A percentile compares a stretch with the other conserved stretches of the same genome.
These are phyloP conservation scores for Brachionus rotundiformis DNA, from an alignment of 1,140 invertebrate genomes.

Conservation along the genomic window DNA sequence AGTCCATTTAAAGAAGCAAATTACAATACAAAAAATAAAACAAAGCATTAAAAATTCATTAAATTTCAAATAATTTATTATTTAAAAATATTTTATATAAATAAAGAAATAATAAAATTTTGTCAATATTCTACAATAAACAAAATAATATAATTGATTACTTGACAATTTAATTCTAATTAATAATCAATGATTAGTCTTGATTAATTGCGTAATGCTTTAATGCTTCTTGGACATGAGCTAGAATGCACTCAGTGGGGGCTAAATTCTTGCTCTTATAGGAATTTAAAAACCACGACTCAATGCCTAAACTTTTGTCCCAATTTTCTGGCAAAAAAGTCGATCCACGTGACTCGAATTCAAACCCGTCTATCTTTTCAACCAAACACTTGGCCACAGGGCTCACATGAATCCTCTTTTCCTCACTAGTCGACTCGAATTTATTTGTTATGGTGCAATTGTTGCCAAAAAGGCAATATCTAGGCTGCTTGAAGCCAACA, in stretches of 20 bases:
- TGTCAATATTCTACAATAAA: too few relatives aligned
- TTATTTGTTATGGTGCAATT: slow-evolving; percentile 41
- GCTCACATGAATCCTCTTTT: slow-evolving; percentile 19
- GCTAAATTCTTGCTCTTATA: neutral
- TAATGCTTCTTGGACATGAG: slow-evolving; percentile 36
- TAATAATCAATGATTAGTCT: neutral
- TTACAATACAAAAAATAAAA: neutral
- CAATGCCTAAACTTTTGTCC: neutral
- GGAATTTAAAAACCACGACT: slow-evolving; percentile 41
- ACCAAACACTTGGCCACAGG: slow-evolving; percentile 14
- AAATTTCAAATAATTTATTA: too few relatives aligned
- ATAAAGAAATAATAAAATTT: too few relatives aligned
- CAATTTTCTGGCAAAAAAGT: slow-evolving; percentile 26
- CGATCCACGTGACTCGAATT: slow-evolving; percentile 13
- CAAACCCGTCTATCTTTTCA: slow-evolving; percentile 36
- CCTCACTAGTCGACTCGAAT: slow-evolving; percentile 43
- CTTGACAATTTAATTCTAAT: too few relatives aligned
- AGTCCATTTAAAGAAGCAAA: neutral
- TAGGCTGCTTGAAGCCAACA: slow-evolving; percentile 91
- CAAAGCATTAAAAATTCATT: too few relatives aligned
- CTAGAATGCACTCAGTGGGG: neutral
- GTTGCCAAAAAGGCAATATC: slow-evolving; percentile 89
- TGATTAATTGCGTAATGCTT: neutral
- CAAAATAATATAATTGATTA: too few relatives aligned
- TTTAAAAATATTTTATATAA: too few relatives aligned